Conservation (phyloP, 92 coral and sea anemone genomes). For the Bergia sp. region DNA sequence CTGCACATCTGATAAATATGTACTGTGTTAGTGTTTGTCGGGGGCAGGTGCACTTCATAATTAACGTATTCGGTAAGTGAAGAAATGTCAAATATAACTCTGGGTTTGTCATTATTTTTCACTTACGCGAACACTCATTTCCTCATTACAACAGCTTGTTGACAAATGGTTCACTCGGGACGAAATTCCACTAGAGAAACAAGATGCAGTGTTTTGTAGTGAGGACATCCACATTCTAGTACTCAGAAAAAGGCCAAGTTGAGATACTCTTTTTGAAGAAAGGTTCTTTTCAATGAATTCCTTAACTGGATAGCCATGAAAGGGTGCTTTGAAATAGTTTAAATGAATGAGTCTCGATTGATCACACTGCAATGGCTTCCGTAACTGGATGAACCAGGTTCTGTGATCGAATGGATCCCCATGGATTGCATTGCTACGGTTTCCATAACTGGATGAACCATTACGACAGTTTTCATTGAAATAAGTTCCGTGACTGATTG, state of each 20-base stretch:
- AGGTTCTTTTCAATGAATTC: too few species aligned
- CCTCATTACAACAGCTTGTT: conserved; percentile 51
- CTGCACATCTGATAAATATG: neutral
- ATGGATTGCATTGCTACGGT: too few species aligned
- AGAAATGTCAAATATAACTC: neutral
- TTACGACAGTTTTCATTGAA: too few species aligned
- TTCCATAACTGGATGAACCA: too few species aligned
- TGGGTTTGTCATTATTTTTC: neutral
- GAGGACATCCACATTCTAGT: conserved; percentile 81
- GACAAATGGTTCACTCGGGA: conserved; percentile 56
- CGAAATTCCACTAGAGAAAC: conserved; percentile 69
- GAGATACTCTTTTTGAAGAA: neutral
- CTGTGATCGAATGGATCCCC: too few species aligned
- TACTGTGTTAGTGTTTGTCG: neutral
- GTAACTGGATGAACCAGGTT: too few species aligned
- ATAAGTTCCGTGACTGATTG: too few species aligned
- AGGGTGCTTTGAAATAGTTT: too few species aligned
- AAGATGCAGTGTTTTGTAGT: conserved; percentile 84
- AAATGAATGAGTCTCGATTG: too few species aligned
- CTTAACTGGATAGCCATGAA: too few species aligned
- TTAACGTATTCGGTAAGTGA: neutral
- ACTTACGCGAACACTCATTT: neutral
- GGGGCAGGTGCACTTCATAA: neutral
- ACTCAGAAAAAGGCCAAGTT: conserved; percentile 50
- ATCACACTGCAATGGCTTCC: too few species aligned